Percentiles rank a stretch among this genome's conserved stretches.
These are phyloP conservation scores for Rhineura floridana DNA, from an alignment of 2,113 vertebrate genomes.

Conservation along the genomic window DNA sequence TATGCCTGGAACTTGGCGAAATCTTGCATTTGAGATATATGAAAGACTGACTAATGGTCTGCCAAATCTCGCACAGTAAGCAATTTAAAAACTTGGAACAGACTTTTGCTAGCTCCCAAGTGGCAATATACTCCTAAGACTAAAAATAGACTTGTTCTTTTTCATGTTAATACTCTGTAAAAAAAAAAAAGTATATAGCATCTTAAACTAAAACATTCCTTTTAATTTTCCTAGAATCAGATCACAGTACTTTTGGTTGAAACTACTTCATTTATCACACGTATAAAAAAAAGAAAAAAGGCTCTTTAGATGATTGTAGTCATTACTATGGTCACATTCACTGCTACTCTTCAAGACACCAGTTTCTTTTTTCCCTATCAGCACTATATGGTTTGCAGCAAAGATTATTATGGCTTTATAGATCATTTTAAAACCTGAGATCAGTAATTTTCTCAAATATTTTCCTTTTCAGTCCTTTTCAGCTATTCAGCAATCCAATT, in stretches of 20 bases:
- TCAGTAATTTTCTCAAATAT: neutral
- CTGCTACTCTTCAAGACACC: neutral
- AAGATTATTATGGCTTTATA: neutral
- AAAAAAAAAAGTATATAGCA: constrained; percentile 31
- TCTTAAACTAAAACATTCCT: constrained; percentile 39
- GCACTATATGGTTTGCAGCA: neutral
- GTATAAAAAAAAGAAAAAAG: neutral
- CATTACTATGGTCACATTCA: neutral
- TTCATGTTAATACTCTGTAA: neutral
- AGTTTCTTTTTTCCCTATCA: neutral
- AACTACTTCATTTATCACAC: neutral
- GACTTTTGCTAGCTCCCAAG: constrained; percentile 35
- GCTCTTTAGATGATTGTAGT: constrained; percentile 23
- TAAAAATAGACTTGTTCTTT: neutral
- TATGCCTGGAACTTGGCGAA: constrained; percentile 16
- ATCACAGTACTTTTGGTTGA: constrained; percentile 47
- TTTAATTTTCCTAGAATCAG: constrained; percentile 44
- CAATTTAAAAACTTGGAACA: constrained; percentile 16
- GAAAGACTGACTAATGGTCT: constrained; percentile 1
- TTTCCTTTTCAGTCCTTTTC: neutral
- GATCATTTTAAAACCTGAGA: neutral
- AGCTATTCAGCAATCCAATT: too few species aligned
- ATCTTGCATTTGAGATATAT: constrained; percentile 6
- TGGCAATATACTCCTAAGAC: constrained; percentile 8
- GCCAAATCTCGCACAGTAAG: neutral